A percentile compares a stretch with the other conserved stretches of the same genome.
Conservation (phyloP, 2,797 vertebrate species). For the Notoglanidium macrostoma region DNA sequence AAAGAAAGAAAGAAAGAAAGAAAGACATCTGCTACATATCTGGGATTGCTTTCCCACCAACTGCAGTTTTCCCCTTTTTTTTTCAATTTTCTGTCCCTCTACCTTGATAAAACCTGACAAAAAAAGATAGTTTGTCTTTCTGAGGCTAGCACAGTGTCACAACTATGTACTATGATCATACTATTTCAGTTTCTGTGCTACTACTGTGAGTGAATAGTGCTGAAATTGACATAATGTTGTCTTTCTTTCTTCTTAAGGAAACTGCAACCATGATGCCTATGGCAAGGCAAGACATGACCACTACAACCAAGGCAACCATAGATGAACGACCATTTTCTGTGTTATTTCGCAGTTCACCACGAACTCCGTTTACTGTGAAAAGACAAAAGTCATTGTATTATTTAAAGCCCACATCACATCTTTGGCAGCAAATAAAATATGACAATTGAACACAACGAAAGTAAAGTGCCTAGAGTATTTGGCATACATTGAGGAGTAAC, state of each 20-base stretch:
- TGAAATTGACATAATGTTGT: too few species aligned
- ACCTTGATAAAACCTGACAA: too few species aligned
- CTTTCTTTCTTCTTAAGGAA: neutral
- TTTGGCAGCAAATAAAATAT: neutral
- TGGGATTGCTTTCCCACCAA: neutral
- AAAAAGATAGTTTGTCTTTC: neutral
- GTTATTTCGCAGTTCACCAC: fast-evolving
- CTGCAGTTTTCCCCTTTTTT: neutral
- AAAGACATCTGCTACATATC: neutral
- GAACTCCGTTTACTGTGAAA: neutral
- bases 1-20: neutral
- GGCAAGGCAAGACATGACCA: neutral
- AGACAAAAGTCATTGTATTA: neutral
- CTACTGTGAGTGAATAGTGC: neutral
- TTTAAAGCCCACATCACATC: neutral
- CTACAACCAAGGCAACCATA: neutral
- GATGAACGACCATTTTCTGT: neutral
- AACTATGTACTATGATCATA: neutral
- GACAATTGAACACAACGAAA: too few species aligned
- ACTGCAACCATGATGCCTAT: neutral
- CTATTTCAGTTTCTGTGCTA: too few species aligned
- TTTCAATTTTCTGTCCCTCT: neutral
- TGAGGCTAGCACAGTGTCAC: neutral
- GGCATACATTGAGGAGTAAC: fast-evolving
- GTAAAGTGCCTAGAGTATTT: neutral